These are phyloP conservation scores for Euproctis similis DNA, from an alignment of 2,888 invertebrate species.

Conservation along the genomic window DNA sequence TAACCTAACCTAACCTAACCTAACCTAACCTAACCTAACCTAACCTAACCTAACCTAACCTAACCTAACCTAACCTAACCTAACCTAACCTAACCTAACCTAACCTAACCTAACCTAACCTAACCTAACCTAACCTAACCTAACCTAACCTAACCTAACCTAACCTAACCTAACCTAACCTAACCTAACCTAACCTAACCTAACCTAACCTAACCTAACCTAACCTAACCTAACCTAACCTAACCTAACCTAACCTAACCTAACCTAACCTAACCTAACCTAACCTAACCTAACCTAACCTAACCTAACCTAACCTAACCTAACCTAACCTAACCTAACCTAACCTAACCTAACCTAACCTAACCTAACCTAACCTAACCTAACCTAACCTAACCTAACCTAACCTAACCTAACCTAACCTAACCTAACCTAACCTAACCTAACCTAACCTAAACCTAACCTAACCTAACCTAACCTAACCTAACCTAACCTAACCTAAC, in stretches of 20 bases:
- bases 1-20: slow-evolving; percentile 1
- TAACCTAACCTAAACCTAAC: no score
- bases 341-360: slow-evolving; percentile 2
- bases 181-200: slow-evolving; percentile 2
- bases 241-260: slow-evolving; percentile 2
- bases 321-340: slow-evolving; percentile 1
- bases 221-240: slow-evolving; percentile 1
- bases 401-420: slow-evolving; percentile 5
- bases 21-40: slow-evolving; percentile 2
- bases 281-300: slow-evolving; percentile 1
- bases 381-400: slow-evolving; percentile 1
- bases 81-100: slow-evolving; percentile 7
- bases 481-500: slow-evolving; percentile 4
- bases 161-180: slow-evolving; percentile 1
- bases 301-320: not conserved
- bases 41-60: slow-evolving; percentile 8
- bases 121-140: slow-evolving; percentile 3
- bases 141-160: slow-evolving; percentile 4
- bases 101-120: slow-evolving; percentile 2
- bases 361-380: slow-evolving; percentile 2
- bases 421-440: slow-evolving; percentile 5
- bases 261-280: slow-evolving; percentile 2
- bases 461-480: slow-evolving; percentile 7
- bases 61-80: slow-evolving; percentile 6
- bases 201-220: slow-evolving; percentile 2